Evolutionary conservation across 2,888 invertebrate genomes (phyloP), one percentile per base, ranked within the genome.

Genomic region (Hedychridium roseum): DNA sequence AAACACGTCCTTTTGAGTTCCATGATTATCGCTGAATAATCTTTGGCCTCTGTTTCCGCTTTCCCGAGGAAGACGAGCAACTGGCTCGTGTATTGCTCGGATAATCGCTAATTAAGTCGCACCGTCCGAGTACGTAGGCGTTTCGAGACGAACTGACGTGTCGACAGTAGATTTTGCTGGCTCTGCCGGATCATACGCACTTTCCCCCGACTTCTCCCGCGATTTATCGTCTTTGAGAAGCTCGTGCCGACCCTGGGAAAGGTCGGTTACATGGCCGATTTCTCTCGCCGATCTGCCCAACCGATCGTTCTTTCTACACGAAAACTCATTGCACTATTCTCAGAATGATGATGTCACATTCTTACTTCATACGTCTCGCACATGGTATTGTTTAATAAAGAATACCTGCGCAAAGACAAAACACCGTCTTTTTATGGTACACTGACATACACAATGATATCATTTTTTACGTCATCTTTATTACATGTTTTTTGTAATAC

Each of bases 61-160:
- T n/a, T n/a, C n/a, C n/a, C n/a, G n/a, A n/a, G n/a, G n/a, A n/a
- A n/a, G n/a, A n/a, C n/a, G n/a, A n/a, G n/a, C n/a, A n/a, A n/a
- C n/a, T n/a, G n/a, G n/a, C n/a, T n/a, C n/a, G n/a, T n/a, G n/a
- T n/a, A n/a, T n/a, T n/a, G n/a, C n/a, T n/a, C n/a, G n/a, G n/a
- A n/a, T n/a, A n/a, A n/a, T n/a, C n/a, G n/a, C n/a, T n/a, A n/a
- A n/a, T n/a, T n/a, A 15, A 17, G 23, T 11, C 18, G 11, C 17
- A 27, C 9, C 6, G 17, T 31, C 35, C 2, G 14, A 5, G 14
- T 14, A 18, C 38, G 37, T 37, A 35, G 46, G 40, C 57, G 65
- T 48, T 56, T 58, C 47, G 41, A 49, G 59, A 57, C 50, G 41
- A 55, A 68, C 68, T 68, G 63, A 51, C 44, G 38, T 17, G 42